Conservation (phyloP, 53 echinoderm and acorn worm genomes). For the Mesocentrotus franciscanus region DNA sequence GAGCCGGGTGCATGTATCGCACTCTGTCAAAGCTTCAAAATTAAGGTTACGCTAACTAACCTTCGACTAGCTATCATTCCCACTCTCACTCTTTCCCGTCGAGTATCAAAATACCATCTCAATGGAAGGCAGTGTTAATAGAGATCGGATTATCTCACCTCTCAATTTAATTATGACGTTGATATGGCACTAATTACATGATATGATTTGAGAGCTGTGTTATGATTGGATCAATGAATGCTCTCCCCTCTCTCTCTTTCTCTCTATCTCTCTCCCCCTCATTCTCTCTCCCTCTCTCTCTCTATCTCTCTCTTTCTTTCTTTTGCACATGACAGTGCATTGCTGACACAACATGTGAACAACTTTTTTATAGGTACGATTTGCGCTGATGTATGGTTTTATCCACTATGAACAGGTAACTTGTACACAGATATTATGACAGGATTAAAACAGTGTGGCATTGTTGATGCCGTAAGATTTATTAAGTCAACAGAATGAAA, state of each 20-base stretch:
- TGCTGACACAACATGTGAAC: too few species aligned
- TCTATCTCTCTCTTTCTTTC: too few species aligned
- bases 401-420: too few species aligned
- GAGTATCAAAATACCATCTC: not conserved
- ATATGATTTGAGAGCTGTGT: not conserved
- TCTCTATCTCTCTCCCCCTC: not conserved
- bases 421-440: too few species aligned
- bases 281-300: too few species aligned
- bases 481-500: too few species aligned
- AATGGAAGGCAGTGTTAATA: not conserved
- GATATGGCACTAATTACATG: conserved; percentile 31
- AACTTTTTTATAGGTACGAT: too few species aligned
- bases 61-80: not conserved
- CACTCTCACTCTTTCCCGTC: not conserved
- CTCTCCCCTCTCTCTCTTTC: not conserved
- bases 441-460: too few species aligned
- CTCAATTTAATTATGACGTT: not conserved
- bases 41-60: conserved; percentile 9
- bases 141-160: not conserved
- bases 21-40: conserved; percentile 4
- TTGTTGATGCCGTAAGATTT: too few species aligned
- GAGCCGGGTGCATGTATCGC: not conserved
- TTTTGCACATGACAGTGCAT: too few species aligned
- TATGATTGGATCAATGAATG: not conserved
- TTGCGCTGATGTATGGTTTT: too few species aligned